These are phyloP conservation scores for Isichthys henryi DNA, from an alignment of 2,113 vertebrate genomes.

Conservation along the genomic window DNA sequence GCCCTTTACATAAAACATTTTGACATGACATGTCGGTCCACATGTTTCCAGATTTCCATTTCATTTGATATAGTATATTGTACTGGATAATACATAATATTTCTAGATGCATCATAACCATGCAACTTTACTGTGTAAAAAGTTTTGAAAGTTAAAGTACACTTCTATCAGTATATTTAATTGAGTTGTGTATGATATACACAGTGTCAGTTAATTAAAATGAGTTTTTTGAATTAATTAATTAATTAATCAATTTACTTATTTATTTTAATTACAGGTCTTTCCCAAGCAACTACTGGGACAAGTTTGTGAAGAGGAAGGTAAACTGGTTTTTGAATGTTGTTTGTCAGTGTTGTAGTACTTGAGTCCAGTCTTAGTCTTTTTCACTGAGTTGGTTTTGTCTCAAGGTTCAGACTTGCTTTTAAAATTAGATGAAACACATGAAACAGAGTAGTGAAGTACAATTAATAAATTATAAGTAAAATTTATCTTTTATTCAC, in stretches of 20 bases:
- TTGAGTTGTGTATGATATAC: background rate
- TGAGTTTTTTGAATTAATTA: background rate
- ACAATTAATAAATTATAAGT: too few relatives aligned
- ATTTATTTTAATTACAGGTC: slow-evolving; percentile 57
- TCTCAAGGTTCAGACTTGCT: background rate
- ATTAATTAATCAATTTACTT: too few relatives aligned
- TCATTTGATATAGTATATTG: background rate
- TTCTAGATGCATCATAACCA: background rate
- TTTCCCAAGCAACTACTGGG: slow-evolving; percentile 90
- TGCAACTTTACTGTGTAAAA: background rate
- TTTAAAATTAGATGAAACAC: too few relatives aligned
- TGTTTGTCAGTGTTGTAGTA: background rate
- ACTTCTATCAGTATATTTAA: background rate
- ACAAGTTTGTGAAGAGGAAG: slow-evolving; percentile 91
- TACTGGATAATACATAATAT: background rate
- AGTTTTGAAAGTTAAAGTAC: background rate
- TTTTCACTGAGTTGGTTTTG: background rate
- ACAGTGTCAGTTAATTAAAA: background rate
- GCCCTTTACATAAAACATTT: slow-evolving; percentile 21
- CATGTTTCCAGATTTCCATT: background rate
- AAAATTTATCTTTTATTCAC: too few relatives aligned
- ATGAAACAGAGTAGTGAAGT: too few relatives aligned
- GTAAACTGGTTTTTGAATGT: slow-evolving; percentile 45
- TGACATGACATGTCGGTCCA: background rate
- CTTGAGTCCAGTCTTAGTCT: background rate